phyloP scores from a whole-genome alignment of 2,888 invertebrate species.

The Thecophora atra region DNA sequence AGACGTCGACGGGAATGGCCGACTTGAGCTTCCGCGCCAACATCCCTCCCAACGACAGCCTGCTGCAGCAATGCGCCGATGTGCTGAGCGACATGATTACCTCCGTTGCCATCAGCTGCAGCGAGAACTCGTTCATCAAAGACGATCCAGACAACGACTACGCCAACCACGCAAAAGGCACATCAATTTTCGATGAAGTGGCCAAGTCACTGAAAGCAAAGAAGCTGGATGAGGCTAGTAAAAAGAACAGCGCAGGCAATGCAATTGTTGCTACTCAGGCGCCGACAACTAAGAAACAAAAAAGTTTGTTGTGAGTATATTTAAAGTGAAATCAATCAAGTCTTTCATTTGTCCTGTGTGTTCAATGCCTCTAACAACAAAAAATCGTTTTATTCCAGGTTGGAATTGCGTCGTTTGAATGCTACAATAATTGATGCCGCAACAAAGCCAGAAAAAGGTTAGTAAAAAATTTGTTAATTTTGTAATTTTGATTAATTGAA shows the following conservation, averaged over 20 bases:
- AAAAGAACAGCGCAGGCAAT: slow-evolving; percentile 32
- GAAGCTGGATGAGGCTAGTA: slow-evolving; percentile 3
- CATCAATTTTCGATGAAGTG: background rate
- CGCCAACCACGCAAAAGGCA: slow-evolving; percentile 27
- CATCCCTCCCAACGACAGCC: slow-evolving; percentile 42
- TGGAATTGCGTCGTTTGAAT: slow-evolving; percentile 72
- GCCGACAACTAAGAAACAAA: slow-evolving; percentile 51
- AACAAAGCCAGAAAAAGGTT: slow-evolving; percentile 55
- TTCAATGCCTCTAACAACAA: background rate
- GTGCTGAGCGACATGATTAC: slow-evolving; percentile 70
- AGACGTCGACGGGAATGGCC: slow-evolving; percentile 42
- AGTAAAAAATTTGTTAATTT: background rate
- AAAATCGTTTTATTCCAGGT: slow-evolving; percentile 51
- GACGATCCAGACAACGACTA: slow-evolving; percentile 51
- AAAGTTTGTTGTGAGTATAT: slow-evolving; percentile 56
- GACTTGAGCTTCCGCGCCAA: slow-evolving; percentile 55
- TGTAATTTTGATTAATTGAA: background rate
- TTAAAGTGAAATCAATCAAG: background rate
- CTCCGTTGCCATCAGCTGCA: slow-evolving; percentile 71
- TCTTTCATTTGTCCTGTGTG: background rate
- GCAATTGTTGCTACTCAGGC: slow-evolving; percentile 33
- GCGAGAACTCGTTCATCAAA: slow-evolving; percentile 68
- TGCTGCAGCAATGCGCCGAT: slow-evolving; percentile 60
- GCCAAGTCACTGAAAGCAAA: background rate
- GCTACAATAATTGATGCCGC: slow-evolving; percentile 73